Evolutionary conservation across 2,888 invertebrate species (phyloP).

Genomic region (Spodoptera littoralis): DNA sequence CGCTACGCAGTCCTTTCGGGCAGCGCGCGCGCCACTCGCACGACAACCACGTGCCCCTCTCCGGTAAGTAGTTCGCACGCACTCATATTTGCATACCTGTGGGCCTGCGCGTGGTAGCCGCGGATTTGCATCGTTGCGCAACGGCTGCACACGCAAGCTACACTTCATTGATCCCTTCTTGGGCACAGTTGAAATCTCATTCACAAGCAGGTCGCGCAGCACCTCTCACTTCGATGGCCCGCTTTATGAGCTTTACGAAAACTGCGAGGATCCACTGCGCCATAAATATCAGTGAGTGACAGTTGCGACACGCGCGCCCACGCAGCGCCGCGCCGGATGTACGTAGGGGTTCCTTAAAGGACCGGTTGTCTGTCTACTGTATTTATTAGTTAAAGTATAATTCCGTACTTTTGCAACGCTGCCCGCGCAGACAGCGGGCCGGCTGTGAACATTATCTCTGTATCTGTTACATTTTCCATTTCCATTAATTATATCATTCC

Average conservation of each 20-base stretch:
- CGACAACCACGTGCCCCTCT: constrained; percentile 91
- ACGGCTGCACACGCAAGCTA: constrained; percentile 67
- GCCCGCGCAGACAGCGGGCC: constrained; percentile 83
- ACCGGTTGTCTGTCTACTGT: constrained; percentile 78
- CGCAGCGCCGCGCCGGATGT: constrained; percentile 85
- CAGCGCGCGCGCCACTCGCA: constrained; percentile 86
- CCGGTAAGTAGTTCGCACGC: constrained; percentile 88
- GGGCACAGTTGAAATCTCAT: constrained; percentile 72
- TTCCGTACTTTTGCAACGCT: constrained; percentile 80
- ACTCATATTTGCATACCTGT: constrained; percentile 54
- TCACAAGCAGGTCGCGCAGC: constrained; percentile 64
- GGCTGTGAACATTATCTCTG: constrained; percentile 80
- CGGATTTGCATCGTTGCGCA: constrained; percentile 76
- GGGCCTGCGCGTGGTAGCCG: constrained; percentile 65
- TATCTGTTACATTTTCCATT: constrained; percentile 85
- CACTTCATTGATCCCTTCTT: constrained; percentile 76
- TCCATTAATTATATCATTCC: constrained; percentile 84
- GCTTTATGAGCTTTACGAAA: constrained; percentile 66
- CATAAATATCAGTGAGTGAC: constrained; percentile 82
- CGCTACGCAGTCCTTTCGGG: constrained; percentile 93
- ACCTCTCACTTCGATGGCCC: constrained; percentile 69
- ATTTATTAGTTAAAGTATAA: constrained; percentile 66
- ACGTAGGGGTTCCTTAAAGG: constrained; percentile 84
- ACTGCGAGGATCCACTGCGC: constrained; percentile 71
- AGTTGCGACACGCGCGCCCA: constrained; percentile 79